phyloP scores from a whole-genome alignment of 2,797 vertebrate genomes.

The Rhinichthys osculus region DNA sequence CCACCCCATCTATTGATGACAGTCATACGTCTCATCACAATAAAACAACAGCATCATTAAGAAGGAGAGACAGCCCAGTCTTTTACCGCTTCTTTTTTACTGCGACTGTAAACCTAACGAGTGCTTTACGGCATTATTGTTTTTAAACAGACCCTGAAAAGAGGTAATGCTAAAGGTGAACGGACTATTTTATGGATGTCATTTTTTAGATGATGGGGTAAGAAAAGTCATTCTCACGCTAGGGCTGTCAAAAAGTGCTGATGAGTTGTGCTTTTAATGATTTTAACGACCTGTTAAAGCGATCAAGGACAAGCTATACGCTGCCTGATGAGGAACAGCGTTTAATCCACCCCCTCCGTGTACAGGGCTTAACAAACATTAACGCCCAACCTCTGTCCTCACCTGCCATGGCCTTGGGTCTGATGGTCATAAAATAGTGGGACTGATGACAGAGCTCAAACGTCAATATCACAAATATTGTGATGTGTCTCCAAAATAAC shows the following conservation, averaged over 20 bases:
- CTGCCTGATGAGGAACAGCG: slow-evolving; percentile 42
- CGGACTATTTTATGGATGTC: slow-evolving; percentile 77
- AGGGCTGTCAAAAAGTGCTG: slow-evolving; percentile 63
- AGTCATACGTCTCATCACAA: slow-evolving; percentile 75
- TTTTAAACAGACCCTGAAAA: slow-evolving; percentile 69
- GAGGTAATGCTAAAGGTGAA: slow-evolving; percentile 73
- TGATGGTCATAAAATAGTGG: slow-evolving; percentile 49
- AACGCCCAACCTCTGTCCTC: slow-evolving; percentile 45
- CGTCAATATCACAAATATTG: background rate
- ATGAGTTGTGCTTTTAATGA: slow-evolving; percentile 64
- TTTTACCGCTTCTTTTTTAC: slow-evolving; percentile 68
- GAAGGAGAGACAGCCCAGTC: slow-evolving; percentile 72
- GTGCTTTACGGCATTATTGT: slow-evolving; percentile 81
- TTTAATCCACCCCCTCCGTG: slow-evolving; percentile 45
- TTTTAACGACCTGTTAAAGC: slow-evolving; percentile 52
- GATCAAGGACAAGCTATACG: slow-evolving; percentile 47
- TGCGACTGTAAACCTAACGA: slow-evolving; percentile 78
- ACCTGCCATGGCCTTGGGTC: slow-evolving; percentile 33
- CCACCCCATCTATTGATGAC: slow-evolving; percentile 74
- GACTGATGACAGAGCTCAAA: slow-evolving; percentile 32
- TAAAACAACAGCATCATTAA: slow-evolving; percentile 78
- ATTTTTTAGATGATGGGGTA: slow-evolving; percentile 75
- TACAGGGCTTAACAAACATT: slow-evolving; percentile 56
- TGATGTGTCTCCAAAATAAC: background rate
- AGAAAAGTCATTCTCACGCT: slow-evolving; percentile 76